Evolutionary conservation across 2,888 invertebrate species (phyloP), one percentile per base, ranked within the genome.

Genomic region (Polydesmus complanatus): DNA sequence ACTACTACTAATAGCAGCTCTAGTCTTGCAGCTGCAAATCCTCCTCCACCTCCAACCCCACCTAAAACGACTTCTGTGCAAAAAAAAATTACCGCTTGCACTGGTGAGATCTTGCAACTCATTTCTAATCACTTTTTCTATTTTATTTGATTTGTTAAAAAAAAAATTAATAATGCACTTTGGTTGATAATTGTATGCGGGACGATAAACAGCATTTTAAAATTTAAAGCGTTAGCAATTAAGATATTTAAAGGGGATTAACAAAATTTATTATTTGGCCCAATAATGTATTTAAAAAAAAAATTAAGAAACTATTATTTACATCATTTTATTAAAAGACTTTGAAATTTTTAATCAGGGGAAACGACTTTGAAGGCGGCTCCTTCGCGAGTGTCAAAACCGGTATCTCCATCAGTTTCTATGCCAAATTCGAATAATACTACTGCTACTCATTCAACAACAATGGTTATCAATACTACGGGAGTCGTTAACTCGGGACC

Each of bases 401-500:
- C 26, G 19, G 52, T 22, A 22, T 54, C 54, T 18, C 54, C 54
- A 26, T n/a, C 54, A 18, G 23, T 18, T 54, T 11, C 25, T 8
- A n/a, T n/a, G n/a, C n/a, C n/a, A n/a, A n/a, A n/a, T n/a, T 14
- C 14, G 76, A 77, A 56, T 74, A 75, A 22, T 80, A 79, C 70
- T 75, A 77, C 47, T 71, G 73, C 14, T 73, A 73, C 27, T 65
- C 67, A 54, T 65, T 66, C 26, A 65, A 64, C 48, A 69, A 58
- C 64, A 3, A 26, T 58, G 63, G 66, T 61, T 65, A 67, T 62
- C 65, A 68, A 65, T 63, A 64, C 63, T 3, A 3, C 5, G 5
- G 14, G 23, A 21, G 5, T 3, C 11, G 18, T 5, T 54, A 14
- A 14, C 23, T 14, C 22, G 5, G n/a, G 22, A 22, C 18, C 14